Conservation (phyloP, 2,888 invertebrate genomes). For the Rhorus exstirpatorius region DNA sequence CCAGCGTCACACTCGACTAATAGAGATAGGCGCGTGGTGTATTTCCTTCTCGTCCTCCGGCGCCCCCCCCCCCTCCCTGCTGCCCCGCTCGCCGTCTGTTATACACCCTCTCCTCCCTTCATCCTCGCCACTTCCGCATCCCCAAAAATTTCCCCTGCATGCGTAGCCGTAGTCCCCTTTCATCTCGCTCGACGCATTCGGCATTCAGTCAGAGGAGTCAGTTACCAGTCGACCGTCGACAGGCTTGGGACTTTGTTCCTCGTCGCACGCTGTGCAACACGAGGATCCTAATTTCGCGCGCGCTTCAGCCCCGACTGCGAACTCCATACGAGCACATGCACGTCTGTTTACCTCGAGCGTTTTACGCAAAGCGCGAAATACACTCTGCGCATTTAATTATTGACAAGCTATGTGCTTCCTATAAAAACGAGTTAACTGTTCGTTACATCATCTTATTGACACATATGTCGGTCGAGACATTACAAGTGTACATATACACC, state of each 20-base stretch:
- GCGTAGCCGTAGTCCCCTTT: slow-evolving; percentile 84
- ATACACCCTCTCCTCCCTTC: slow-evolving; percentile 81
- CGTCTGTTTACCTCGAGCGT: slow-evolving; percentile 53
- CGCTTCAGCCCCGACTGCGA: slow-evolving; percentile 4
- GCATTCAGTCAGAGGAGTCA: slow-evolving; percentile 85
- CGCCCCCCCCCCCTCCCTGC: slow-evolving; percentile 72
- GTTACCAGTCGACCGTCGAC: slow-evolving; percentile 85
- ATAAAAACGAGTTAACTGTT: slow-evolving; percentile 14
- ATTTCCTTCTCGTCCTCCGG: slow-evolving; percentile 75
- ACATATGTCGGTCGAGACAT: slow-evolving; percentile 39
- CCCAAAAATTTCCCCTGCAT: slow-evolving; percentile 85
- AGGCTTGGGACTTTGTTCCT: slow-evolving; percentile 77
- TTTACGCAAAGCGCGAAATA: not conserved
- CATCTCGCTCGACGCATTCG: slow-evolving; percentile 84
- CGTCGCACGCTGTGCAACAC: slow-evolving; percentile 49
- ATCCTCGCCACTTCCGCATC: slow-evolving; percentile 76
- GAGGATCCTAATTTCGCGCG: slow-evolving; percentile 42
- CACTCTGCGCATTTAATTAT: not conserved
- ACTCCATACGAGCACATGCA: slow-evolving; percentile 49
- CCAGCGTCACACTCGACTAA: slow-evolving; percentile 82
- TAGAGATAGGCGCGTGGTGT: slow-evolving; percentile 85
- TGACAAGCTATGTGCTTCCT: slow-evolving; percentile 46
- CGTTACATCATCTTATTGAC: slow-evolving; percentile 26
- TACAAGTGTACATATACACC: slow-evolving; percentile 40
- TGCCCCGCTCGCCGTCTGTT: slow-evolving; percentile 80